Evolutionary conservation across 2,888 invertebrate species (phyloP).

Genomic region (Protophormia terraenovae): DNA sequence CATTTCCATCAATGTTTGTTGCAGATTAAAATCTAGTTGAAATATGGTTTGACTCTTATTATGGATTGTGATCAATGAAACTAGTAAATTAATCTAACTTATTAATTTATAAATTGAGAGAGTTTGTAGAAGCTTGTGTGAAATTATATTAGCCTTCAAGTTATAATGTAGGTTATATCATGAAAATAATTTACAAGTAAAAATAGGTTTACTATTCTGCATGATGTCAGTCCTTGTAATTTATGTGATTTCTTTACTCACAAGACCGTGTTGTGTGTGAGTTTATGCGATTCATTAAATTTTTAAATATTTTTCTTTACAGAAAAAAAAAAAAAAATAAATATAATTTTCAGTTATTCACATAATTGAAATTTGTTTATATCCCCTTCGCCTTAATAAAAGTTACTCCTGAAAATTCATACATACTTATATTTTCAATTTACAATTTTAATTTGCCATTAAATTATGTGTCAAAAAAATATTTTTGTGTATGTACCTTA

Average conservation of each 20-base stretch:
- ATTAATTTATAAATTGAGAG: too few relatives aligned
- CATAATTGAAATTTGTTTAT: not conserved
- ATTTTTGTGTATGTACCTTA: too few relatives aligned
- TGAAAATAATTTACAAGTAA: not conserved
- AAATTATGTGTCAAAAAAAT: too few relatives aligned
- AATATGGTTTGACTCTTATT: not conserved
- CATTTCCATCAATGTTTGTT: conserved; percentile 28
- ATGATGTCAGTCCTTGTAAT: not conserved
- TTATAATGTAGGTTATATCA: not conserved
- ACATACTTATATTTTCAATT: too few relatives aligned
- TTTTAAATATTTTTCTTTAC: not conserved
- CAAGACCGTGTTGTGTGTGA: not conserved
- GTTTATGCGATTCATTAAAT: not conserved
- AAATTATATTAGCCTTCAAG: too few relatives aligned
- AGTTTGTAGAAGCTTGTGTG: too few relatives aligned
- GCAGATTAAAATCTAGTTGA: conserved; percentile 31
- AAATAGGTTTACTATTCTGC: not conserved
- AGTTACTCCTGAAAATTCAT: not conserved
- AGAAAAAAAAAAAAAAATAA: not conserved
- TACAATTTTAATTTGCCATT: too few relatives aligned
- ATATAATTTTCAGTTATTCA: conserved; percentile 13
- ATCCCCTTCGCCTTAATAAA: not conserved
- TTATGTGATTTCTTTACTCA: not conserved
- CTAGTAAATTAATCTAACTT: not conserved
- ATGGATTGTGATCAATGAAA: not conserved